phyloP scores from a whole-genome alignment of 2,888 invertebrate species.

The Morpho deidamia region DNA sequence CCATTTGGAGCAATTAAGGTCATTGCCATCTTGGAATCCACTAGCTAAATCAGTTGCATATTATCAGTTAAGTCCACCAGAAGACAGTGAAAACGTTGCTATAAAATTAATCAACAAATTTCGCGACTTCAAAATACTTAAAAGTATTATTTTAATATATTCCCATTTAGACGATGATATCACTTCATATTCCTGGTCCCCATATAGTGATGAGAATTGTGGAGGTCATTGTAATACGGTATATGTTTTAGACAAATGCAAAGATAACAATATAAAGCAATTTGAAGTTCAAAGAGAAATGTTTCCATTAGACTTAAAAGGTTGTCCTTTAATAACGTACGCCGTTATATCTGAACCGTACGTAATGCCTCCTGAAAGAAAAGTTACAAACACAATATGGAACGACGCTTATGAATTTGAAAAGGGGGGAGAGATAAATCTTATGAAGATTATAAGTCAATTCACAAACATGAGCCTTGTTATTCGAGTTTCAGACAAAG shows the following conservation, averaged over 20 bases:
- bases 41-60: slow-evolving; percentile 69
- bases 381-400: slow-evolving; percentile 40
- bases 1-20: slow-evolving; percentile 66
- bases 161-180: slow-evolving; percentile 47
- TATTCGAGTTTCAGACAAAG: slow-evolving; percentile 49
- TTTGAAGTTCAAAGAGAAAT: slow-evolving; percentile 47
- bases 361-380: slow-evolving; percentile 59
- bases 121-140: slow-evolving; percentile 53
- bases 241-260: slow-evolving; percentile 60
- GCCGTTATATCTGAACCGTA: slow-evolving; percentile 69
- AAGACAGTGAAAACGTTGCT: slow-evolving; percentile 44
- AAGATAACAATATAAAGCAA: slow-evolving; percentile 44
- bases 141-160: slow-evolving; percentile 60
- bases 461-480: slow-evolving; percentile 68
- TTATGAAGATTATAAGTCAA: slow-evolving; percentile 65
- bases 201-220: slow-evolving; percentile 62
- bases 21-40: slow-evolving; percentile 73
- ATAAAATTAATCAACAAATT: slow-evolving; percentile 62
- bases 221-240: slow-evolving; percentile 59
- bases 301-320: slow-evolving; percentile 60
- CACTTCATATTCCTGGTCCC: slow-evolving; percentile 64
- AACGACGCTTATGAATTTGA: slow-evolving; percentile 55
- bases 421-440: slow-evolving; percentile 64
- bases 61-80: slow-evolving; percentile 50
- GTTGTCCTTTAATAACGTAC: slow-evolving; percentile 61